These are phyloP conservation scores for Dryobota labecula DNA, from an alignment of 2,888 invertebrate genomes.

Conservation along the genomic window DNA sequence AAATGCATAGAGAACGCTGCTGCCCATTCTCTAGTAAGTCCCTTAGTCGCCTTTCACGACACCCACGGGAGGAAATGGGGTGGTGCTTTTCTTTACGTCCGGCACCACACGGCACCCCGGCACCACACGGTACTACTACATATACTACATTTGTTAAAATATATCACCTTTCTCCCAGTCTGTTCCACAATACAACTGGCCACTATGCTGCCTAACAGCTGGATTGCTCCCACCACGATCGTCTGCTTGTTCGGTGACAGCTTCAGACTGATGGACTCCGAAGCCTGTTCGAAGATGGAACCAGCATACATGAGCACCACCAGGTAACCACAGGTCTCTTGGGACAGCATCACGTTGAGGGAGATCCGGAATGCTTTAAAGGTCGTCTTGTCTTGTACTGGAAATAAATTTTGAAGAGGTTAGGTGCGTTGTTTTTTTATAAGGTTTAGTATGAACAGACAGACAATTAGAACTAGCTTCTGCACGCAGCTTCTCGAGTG, in stretches of 20 bases:
- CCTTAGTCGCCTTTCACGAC: no score
- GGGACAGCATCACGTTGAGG: constrained; percentile 87
- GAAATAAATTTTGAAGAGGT: constrained; percentile 54
- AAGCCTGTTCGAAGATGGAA: constrained; percentile 86
- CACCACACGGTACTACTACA: no score
- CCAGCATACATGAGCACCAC: constrained; percentile 89
- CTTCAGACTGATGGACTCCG: constrained; percentile 84
- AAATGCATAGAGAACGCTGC: no score
- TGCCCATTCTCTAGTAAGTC: no score
- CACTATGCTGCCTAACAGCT: constrained; percentile 84
- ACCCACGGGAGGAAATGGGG: no score
- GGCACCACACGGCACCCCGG: no score
- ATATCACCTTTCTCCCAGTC: constrained; percentile 85
- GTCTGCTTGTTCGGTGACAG: constrained; percentile 88
- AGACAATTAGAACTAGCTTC: background rate
- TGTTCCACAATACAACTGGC: constrained; percentile 88
- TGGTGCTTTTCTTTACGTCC: no score
- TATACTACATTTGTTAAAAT: background rate
- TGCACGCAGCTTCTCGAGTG: no score
- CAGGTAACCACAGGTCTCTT: constrained; percentile 88
- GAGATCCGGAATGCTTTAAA: constrained; percentile 88
- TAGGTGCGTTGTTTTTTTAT: background rate
- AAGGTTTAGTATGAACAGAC: no score
- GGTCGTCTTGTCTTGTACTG: constrained; percentile 86
- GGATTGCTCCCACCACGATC: constrained; percentile 85